Evolutionary conservation across 1,140 invertebrate genomes (phyloP).

Genomic region (Lamellibrachia luymesi): DNA sequence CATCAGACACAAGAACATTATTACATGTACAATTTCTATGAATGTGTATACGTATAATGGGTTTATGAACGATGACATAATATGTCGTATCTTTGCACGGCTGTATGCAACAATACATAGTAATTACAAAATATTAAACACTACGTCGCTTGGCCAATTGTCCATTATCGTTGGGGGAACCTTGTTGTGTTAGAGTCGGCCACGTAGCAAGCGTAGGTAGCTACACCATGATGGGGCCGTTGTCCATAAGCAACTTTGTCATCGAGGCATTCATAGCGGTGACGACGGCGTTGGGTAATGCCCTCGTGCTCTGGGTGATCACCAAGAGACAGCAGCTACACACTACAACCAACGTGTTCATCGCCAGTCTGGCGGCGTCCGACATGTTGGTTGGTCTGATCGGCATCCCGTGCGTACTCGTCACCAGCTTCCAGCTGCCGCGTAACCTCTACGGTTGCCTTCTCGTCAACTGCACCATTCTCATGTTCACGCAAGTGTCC

Average conservation of each 20-base stretch:
- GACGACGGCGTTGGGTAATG: slow-evolving; percentile 11
- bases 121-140: too few relatives aligned
- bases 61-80: background rate
- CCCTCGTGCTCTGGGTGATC: background rate
- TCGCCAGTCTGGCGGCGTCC: background rate
- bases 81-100: background rate
- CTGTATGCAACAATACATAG: background rate
- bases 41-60: background rate
- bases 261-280: slow-evolving; percentile 61
- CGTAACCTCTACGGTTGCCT: background rate
- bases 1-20: background rate
- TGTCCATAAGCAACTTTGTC: background rate
- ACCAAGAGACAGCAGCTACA: background rate
- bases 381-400: background rate
- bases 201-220: background rate
- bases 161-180: too few relatives aligned
- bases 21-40: background rate
- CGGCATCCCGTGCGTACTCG: slow-evolving; percentile 4
- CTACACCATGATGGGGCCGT: background rate
- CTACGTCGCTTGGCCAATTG: too few relatives aligned
- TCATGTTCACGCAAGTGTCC: slow-evolving; percentile 29
- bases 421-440: background rate
- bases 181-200: too few relatives aligned
- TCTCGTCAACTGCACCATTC: background rate
- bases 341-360: background rate